Percentiles rank a stretch among this genome's conserved stretches.
Evolutionary conservation across 2,113 vertebrate species (phyloP).

Genomic region (Saguinus midas): DNA sequence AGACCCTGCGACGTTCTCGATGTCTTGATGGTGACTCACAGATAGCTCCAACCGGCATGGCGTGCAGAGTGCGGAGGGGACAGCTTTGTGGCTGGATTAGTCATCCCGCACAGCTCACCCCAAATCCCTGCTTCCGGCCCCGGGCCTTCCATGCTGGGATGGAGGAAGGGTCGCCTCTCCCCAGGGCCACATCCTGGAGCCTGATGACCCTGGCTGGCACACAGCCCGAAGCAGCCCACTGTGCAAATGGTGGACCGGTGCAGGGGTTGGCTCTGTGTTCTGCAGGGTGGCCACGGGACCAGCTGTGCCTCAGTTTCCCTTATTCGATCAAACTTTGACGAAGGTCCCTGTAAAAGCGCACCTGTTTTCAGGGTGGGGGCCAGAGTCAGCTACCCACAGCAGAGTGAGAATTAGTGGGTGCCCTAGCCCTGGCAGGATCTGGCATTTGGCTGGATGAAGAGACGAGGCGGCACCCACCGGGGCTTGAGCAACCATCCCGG

Average conservation of each 20-base stretch:
- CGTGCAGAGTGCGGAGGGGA: fast-evolving
- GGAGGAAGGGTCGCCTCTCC: neutral
- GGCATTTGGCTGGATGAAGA: neutral
- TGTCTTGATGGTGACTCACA: neutral
- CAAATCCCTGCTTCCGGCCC: neutral
- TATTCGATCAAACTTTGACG: neutral
- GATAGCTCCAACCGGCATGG: neutral
- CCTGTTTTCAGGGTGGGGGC: neutral
- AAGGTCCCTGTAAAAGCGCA: neutral
- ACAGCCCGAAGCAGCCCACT: neutral
- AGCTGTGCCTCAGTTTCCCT: neutral
- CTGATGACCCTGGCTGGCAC: neutral
- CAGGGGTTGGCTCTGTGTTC: neutral
- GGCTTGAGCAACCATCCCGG: neutral
- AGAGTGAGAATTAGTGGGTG: neutral
- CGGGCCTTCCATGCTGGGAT: fast-evolving
- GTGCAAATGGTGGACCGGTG: neutral
- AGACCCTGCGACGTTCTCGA: neutral
- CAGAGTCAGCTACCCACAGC: neutral
- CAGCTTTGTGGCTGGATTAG: neutral
- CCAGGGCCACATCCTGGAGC: neutral
- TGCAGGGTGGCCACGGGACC: neutral
- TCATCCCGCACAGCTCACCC: neutral
- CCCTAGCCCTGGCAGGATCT: neutral
- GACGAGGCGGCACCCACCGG: neutral